Evolutionary conservation across 2,888 invertebrate species (phyloP).

Genomic region (Scelioninae gen. 1): DNA sequence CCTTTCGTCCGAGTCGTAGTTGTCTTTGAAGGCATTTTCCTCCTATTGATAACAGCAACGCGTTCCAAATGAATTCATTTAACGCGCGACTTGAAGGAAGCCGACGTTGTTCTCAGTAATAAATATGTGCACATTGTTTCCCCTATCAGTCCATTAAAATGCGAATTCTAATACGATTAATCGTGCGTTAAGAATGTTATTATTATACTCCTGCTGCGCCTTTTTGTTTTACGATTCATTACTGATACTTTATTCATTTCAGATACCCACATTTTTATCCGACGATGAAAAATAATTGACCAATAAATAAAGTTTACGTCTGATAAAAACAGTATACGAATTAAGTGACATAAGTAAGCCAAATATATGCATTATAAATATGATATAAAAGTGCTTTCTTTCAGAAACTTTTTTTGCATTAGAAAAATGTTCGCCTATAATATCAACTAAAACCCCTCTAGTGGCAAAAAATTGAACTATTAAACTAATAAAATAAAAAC

Average conservation of each 20-base stretch:
- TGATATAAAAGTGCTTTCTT: not conserved
- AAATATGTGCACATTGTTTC: slow-evolving; percentile 25
- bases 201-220: slow-evolving; percentile 10
- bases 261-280: slow-evolving; percentile 22
- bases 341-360: no score
- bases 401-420: no score
- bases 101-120: slow-evolving; percentile 6
- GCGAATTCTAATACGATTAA: slow-evolving; percentile 34
- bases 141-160: slow-evolving; percentile 37
- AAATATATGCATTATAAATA: no score
- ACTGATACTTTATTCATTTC: slow-evolving; percentile 20
- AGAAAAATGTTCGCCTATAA: no score
- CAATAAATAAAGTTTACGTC: slow-evolving; percentile 23
- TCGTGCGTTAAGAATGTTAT: slow-evolving; percentile 19
- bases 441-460: no score
- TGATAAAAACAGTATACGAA: slow-evolving; percentile 41
- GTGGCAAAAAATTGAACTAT: no score
- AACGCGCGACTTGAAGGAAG: not conserved
- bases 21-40: not conserved
- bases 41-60: not conserved
- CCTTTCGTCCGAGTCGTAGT: no score
- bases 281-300: slow-evolving; percentile 39
- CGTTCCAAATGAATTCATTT: slow-evolving; percentile 7
- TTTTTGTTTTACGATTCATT: slow-evolving; percentile 9
- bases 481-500: not conserved